Percentiles rank a stretch among this genome's conserved stretches.
These are phyloP conservation scores for Thalassaphorura encarpata DNA, from an alignment of 1,140 invertebrate genomes.

Conservation along the genomic window DNA sequence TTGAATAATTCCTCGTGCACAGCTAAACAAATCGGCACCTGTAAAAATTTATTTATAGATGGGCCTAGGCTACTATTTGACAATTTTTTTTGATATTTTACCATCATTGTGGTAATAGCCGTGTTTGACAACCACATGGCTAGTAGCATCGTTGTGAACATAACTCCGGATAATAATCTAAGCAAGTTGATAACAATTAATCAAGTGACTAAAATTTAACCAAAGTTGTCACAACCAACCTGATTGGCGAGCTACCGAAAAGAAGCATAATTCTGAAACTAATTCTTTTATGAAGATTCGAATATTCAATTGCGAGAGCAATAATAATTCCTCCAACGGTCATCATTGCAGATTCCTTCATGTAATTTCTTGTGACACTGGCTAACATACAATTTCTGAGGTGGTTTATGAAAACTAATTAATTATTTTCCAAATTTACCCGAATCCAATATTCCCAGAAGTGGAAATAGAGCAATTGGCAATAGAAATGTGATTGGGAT, in stretches of 20 bases:
- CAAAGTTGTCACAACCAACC: slow-evolving; percentile 40
- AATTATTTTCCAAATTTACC: too few relatives aligned
- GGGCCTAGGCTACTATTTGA: slow-evolving; percentile 40
- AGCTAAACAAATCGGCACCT: slow-evolving; percentile 36
- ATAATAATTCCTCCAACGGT: slow-evolving; percentile 70
- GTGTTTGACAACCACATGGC: slow-evolving; percentile 44
- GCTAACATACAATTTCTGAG: too few relatives aligned
- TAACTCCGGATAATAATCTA: slow-evolving; percentile 40
- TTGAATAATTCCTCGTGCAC: slow-evolving; percentile 29
- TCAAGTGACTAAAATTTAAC: too few relatives aligned
- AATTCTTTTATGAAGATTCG: slow-evolving; percentile 62
- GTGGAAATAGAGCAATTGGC: slow-evolving; percentile 43
- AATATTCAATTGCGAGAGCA: slow-evolving; percentile 73
- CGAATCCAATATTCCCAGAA: slow-evolving; percentile 37
- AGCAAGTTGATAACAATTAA: too few relatives aligned
- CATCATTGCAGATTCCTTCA: slow-evolving; percentile 80
- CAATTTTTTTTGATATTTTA: slow-evolving; percentile 42
- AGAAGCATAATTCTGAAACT: background rate
- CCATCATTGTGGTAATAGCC: slow-evolving; percentile 39
- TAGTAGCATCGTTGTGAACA: slow-evolving; percentile 41
- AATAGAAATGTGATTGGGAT: slow-evolving; percentile 44
- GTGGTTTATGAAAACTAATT: too few relatives aligned
- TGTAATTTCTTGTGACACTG: slow-evolving; percentile 43
- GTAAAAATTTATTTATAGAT: slow-evolving; percentile 29
- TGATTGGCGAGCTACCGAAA: slow-evolving; percentile 7